These are phyloP conservation scores for Scolopax mira DNA, from an alignment of 2,113 vertebrate genomes.

Conservation along the genomic window DNA sequence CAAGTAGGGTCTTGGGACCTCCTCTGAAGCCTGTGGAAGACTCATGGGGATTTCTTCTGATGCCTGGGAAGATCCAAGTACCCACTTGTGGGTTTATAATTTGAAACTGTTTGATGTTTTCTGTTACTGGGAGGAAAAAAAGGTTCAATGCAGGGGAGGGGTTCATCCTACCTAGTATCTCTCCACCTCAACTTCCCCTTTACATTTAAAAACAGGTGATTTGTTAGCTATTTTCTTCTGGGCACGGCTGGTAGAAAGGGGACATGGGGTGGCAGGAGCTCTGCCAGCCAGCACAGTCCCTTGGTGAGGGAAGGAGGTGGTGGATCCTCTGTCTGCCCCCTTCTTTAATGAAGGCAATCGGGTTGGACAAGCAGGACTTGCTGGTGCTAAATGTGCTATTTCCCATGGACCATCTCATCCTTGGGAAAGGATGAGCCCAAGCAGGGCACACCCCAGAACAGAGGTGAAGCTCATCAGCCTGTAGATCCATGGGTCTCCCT, in stretches of 20 bases:
- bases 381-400: not conserved
- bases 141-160: not conserved
- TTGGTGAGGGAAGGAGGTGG: not conserved
- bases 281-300: not conserved
- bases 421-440: not conserved
- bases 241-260: rapidly evolving
- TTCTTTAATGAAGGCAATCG: not conserved
- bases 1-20: not conserved
- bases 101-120: not conserved
- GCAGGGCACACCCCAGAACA: rapidly evolving
- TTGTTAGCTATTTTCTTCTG: not conserved
- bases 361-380: not conserved
- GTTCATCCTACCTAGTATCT: not conserved
- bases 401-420: not conserved
- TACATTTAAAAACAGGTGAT: not conserved
- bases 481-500: not conserved
- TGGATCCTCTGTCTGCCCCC: not conserved
- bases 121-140: not conserved
- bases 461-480: not conserved
- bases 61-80: not conserved
- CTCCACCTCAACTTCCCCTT: not conserved
- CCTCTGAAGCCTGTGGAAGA: not conserved
- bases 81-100: not conserved
- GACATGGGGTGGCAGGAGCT: not conserved
- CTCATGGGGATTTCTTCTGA: not conserved